Conservation (phyloP, 1,140 invertebrate species). For the Varroa destructor region DNA sequence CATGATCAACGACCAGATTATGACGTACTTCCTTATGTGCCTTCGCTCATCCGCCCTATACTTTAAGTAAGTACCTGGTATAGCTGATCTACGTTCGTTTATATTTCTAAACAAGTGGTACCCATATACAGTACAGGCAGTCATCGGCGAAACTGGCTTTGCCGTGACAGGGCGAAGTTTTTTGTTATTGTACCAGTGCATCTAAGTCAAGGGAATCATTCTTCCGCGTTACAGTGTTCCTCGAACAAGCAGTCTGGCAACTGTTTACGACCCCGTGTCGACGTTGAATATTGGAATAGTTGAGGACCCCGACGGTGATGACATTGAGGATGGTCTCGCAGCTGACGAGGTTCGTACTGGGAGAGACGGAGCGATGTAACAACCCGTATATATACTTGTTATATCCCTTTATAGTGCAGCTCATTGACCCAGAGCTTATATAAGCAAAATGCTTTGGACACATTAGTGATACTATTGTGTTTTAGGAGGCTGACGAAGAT, state of each 20-base stretch:
- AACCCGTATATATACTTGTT: too few relatives aligned
- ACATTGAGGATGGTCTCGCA: slow-evolving; percentile 19
- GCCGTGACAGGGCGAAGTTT: not conserved
- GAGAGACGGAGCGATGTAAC: too few relatives aligned
- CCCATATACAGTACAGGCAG: too few relatives aligned
- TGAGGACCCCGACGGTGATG: slow-evolving; percentile 12
- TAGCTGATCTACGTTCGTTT: too few relatives aligned
- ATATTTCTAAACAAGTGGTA: not conserved
- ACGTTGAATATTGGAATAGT: not conserved
- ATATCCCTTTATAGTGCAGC: too few relatives aligned
- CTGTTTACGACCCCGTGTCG: not conserved
- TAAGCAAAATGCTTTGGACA: too few relatives aligned
- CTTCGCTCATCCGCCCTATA: slow-evolving; percentile 3
- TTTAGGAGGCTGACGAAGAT: slow-evolving; percentile 1
- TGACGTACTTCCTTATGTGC: slow-evolving; percentile 19
- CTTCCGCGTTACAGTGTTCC: not conserved
- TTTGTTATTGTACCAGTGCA: not conserved
- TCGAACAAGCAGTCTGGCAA: not conserved
- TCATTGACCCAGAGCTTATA: too few relatives aligned
- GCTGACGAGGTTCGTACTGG: slow-evolving; percentile 4
- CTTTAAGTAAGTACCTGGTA: not conserved
- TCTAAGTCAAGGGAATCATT: not conserved
- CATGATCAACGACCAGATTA: slow-evolving; percentile 13
- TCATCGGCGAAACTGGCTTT: too few relatives aligned
- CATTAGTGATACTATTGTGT: too few relatives aligned